phyloP scores from a whole-genome alignment of 2,888 invertebrate species.

The Aradus depressus region DNA sequence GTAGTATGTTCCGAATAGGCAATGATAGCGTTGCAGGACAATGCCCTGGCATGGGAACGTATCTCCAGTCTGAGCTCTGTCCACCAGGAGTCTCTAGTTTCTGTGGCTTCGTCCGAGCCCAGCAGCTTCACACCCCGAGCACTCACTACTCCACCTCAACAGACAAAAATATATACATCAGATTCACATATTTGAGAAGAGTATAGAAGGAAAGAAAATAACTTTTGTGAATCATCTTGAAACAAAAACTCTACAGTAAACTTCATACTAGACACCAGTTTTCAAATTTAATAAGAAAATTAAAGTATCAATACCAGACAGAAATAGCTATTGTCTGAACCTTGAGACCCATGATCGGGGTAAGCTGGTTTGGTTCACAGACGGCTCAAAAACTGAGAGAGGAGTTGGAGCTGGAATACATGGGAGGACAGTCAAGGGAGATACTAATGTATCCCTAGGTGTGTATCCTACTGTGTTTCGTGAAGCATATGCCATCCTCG shows the following conservation, averaged over 20 bases:
- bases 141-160: slow-evolving; percentile 63
- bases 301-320: too few species aligned
- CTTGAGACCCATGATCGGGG: too few species aligned
- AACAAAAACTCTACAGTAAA: too few species aligned
- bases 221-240: neutral
- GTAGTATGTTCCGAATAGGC: slow-evolving; percentile 88
- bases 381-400: too few species aligned
- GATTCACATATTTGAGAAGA: neutral
- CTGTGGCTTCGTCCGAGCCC: slow-evolving; percentile 80
- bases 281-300: neutral
- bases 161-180: neutral
- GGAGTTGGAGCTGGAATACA: too few species aligned
- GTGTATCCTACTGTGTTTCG: too few species aligned
- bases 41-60: slow-evolving; percentile 79
- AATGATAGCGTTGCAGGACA: slow-evolving; percentile 88
- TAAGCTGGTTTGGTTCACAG: too few species aligned
- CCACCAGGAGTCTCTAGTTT: slow-evolving; percentile 93
- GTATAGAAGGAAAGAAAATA: neutral
- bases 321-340: too few species aligned
- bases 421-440: too few species aligned
- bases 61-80: slow-evolving; percentile 91
- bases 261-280: neutral
- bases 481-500: too few species aligned
- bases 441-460: too few species aligned
- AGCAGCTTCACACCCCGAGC: slow-evolving; percentile 73